A percentile compares a stretch with the other conserved stretches of the same genome.
phyloP scores from a whole-genome alignment of 2,797 vertebrate species.

The Pseudotriccus pelzelni region DNA sequence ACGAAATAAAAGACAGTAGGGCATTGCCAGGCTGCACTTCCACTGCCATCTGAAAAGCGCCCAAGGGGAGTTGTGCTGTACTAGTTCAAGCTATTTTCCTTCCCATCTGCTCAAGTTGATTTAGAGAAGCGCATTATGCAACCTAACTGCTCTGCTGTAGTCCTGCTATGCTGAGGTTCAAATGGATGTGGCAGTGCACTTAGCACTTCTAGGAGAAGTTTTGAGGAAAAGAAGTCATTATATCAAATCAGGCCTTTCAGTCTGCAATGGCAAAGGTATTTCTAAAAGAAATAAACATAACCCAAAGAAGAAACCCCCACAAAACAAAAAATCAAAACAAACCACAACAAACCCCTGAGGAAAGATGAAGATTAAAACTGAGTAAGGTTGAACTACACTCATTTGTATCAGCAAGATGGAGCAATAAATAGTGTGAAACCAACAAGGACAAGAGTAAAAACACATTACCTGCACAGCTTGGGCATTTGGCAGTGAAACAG shows the following conservation, averaged over 20 bases:
- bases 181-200: neutral
- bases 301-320: neutral
- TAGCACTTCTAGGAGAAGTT: neutral
- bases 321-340: neutral
- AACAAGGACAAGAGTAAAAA: neutral
- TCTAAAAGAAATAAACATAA: neutral
- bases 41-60: conserved; percentile 24
- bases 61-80: neutral
- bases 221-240: neutral
- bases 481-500: fast-evolving
- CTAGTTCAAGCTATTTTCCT: conserved; percentile 39
- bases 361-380: neutral
- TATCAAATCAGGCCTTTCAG: neutral
- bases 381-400: neutral
- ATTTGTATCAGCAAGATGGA: neutral
- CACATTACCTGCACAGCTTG: neutral
- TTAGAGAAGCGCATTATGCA: conserved; percentile 30
- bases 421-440: neutral
- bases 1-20: conserved; percentile 39
- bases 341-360: neutral
- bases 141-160: neutral
- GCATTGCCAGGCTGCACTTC: conserved; percentile 3
- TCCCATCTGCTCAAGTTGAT: conserved; percentile 47
- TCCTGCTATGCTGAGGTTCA: neutral
- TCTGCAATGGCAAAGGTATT: neutral